Evolutionary conservation across 2,113 vertebrate species (phyloP), one percentile per base, ranked within the genome.

Genomic region (Nycticebus coucang): DNA sequence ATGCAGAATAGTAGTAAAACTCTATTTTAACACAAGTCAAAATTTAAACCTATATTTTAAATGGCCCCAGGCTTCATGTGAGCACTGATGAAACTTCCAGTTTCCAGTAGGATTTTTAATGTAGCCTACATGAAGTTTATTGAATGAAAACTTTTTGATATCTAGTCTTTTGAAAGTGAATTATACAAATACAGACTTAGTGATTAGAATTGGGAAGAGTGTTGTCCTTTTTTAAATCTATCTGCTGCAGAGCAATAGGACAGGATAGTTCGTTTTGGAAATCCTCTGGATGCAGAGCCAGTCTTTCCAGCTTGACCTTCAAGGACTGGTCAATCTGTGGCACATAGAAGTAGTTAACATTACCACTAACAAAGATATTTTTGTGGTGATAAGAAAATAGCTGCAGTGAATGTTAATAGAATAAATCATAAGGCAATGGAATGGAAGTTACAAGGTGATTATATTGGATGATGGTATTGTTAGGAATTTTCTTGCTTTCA

Each of bases 41-140:
- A 88, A 95, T 82, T 95, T 91, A 88, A 93, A 88, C 22, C 14
- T 88, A 24, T 55, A 87, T 88, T 66, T 88, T 95, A 33, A 88
- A 69, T 91, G 59, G 37, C 59, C 22, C 14, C 19, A 62, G 77
- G 82, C 45, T 83, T 82, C 28, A n/a, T 53, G 55, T 92, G 64
- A 97, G 35, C 19, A 50, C 41, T 87, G 83, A 94, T 91, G 64
- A 91, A 91, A 87, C 60, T 62, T 94, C 24, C 0, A 87, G 24
- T 66, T 69, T 96, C 59, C 77, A 68, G 75, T 28, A 93, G 22
- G 50, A 93, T 19, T 93, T 94, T 93, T 90, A 78, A 87, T 33
- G 33, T 82, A 72, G 55, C 33, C 37, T 87, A 78, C 68, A 72
- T 90, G 80, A 26, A 33, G 75, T 37, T 94, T 75, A 92, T 82